A percentile compares a stretch with the other conserved stretches of the same genome.
These are phyloP conservation scores for Acanthaster planci DNA, from an alignment of 35 echinoderm and acorn worm species.

Conservation along the genomic window DNA sequence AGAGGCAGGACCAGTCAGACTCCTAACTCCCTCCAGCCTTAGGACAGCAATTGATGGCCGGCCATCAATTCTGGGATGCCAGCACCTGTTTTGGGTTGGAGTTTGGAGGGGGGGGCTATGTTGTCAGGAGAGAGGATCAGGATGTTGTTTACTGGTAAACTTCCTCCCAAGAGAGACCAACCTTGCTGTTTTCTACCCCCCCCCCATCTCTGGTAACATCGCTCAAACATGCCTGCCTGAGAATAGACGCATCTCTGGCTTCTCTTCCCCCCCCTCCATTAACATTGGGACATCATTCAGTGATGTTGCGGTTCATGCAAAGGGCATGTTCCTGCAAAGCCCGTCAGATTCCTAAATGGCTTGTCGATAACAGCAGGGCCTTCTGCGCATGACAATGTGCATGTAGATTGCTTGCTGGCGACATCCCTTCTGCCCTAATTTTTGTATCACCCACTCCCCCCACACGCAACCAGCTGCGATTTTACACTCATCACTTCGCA, in stretches of 20 bases:
- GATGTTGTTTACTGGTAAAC: constrained; percentile 20
- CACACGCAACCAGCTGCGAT: background rate
- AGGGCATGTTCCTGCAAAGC: background rate
- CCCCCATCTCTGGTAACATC: no score
- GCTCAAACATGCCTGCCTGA: no score
- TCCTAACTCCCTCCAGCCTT: constrained; percentile 2
- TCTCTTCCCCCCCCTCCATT: no score
- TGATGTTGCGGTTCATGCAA: background rate
- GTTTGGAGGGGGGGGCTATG: background rate
- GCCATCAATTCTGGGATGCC: constrained; percentile 9
- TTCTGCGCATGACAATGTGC: no score
- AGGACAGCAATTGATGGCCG: background rate
- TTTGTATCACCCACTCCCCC: no score
- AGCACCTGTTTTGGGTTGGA: constrained; percentile 3
- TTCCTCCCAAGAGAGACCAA: background rate
- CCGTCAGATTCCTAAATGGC: background rate
- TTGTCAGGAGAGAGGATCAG: background rate
- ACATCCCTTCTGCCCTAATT: no score
- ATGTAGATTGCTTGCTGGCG: no score
- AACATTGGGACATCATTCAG: constrained; percentile 5
- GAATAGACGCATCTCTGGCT: no score
- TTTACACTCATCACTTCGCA: constrained; percentile 25
- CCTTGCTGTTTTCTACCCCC: no score
- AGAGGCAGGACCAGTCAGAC: background rate
- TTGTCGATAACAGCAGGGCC: no score